Conservation (phyloP, 2,113 vertebrate species). For the Balaeniceps rex region DNA sequence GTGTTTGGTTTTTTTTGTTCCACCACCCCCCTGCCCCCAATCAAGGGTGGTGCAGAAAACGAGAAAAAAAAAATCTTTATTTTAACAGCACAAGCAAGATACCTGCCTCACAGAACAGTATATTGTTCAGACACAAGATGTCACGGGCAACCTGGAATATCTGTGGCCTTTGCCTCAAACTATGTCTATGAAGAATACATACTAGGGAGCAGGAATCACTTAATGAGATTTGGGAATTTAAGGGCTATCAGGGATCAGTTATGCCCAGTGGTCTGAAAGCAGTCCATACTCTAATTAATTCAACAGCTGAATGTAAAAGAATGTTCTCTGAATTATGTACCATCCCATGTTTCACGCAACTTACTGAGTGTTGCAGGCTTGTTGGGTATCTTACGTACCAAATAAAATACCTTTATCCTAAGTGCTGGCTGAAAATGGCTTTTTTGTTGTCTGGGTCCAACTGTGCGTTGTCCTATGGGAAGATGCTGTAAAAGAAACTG, state of each 20-base stretch:
- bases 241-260: neutral
- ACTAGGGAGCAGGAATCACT: neutral
- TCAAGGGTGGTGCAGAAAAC: neutral
- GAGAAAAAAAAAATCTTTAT: neutral
- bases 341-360: neutral
- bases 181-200: neutral
- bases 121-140: neutral
- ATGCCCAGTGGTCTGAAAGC: neutral
- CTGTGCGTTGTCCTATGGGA: neutral
- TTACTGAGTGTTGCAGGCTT: neutral
- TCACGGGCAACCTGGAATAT: neutral
- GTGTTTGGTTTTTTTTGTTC: neutral
- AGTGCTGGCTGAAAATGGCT: neutral
- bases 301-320: neutral
- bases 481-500: neutral
- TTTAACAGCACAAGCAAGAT: neutral
- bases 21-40: too few relatives aligned
- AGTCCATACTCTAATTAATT: neutral
- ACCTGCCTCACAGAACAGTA: neutral
- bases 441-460: neutral
- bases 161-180: neutral
- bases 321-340: neutral
- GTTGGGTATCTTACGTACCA: neutral
- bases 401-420: neutral
- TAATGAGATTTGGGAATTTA: neutral